These are phyloP conservation scores for Pachypanchax playfairii DNA, from an alignment of 2,113 vertebrate genomes.

Conservation along the genomic window DNA sequence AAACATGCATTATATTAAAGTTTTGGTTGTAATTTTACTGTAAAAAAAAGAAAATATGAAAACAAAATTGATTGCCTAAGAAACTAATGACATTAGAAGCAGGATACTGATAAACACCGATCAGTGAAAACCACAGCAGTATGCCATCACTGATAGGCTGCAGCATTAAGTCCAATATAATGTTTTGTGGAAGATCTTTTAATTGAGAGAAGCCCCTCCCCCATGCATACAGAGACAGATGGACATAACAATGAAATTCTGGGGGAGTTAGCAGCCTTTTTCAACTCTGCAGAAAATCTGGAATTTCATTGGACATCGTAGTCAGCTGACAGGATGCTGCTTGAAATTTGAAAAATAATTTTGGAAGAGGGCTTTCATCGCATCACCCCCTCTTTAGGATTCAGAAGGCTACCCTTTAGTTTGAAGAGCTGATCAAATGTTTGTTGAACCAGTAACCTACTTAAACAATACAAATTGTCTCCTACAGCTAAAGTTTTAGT, in stretches of 20 bases:
- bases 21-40: too few relatives aligned
- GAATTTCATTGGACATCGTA: constrained; percentile 39
- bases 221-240: constrained; percentile 56
- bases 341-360: constrained; percentile 37
- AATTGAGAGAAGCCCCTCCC: constrained; percentile 47
- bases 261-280: constrained; percentile 42
- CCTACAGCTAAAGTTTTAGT: constrained; percentile 13
- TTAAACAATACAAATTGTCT: background rate
- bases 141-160: too few relatives aligned
- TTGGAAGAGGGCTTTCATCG: background rate
- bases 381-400: constrained; percentile 9
- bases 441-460: background rate
- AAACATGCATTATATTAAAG: too few relatives aligned
- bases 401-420: background rate
- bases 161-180: background rate
- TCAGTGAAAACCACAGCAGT: too few relatives aligned
- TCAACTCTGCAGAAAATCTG: constrained; percentile 21
- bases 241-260: constrained; percentile 61
- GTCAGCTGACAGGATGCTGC: constrained; percentile 52
- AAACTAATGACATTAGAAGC: too few relatives aligned
- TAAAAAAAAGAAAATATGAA: too few relatives aligned
- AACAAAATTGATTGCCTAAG: too few relatives aligned
- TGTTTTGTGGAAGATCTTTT: background rate
- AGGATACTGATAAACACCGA: too few relatives aligned
- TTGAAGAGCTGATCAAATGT: background rate